Evolutionary conservation across 2,888 invertebrate genomes (phyloP).

Genomic region (Nipponacmea schrenckii): DNA sequence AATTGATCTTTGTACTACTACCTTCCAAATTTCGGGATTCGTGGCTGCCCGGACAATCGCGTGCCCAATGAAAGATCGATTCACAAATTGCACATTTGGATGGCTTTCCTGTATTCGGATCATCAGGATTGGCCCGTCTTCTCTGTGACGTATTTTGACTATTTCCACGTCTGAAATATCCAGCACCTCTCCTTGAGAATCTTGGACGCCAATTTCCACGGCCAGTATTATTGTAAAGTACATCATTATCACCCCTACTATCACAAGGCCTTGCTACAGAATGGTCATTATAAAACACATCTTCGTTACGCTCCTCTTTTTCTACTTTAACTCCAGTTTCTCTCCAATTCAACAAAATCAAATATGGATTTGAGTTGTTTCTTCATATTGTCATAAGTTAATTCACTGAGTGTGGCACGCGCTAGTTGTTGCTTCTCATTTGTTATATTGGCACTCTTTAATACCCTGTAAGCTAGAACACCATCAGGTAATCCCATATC

Average conservation of each 20-base stretch:
- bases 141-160: not conserved
- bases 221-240: not conserved
- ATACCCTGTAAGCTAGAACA: slow-evolving; percentile 5
- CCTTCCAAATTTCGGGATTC: not conserved
- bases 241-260: not conserved
- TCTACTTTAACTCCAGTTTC: slow-evolving; percentile 1
- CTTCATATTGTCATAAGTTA: not conserved
- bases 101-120: not conserved
- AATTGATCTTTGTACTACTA: not conserved
- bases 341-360: not conserved
- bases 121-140: not conserved
- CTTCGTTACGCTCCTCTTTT: not conserved
- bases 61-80: not conserved
- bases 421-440: not conserved
- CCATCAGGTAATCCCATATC: not conserved
- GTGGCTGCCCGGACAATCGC: not conserved
- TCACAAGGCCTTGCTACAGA: too few species aligned
- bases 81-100: not conserved
- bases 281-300: not conserved
- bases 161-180: not conserved
- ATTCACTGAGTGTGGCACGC: not conserved
- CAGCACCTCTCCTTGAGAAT: not conserved
- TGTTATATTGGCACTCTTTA: not conserved
- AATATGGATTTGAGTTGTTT: not conserved
- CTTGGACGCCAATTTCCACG: not conserved